Conservation (phyloP, 2,113 vertebrate genomes). For the Cricetomys ansorgei region DNA sequence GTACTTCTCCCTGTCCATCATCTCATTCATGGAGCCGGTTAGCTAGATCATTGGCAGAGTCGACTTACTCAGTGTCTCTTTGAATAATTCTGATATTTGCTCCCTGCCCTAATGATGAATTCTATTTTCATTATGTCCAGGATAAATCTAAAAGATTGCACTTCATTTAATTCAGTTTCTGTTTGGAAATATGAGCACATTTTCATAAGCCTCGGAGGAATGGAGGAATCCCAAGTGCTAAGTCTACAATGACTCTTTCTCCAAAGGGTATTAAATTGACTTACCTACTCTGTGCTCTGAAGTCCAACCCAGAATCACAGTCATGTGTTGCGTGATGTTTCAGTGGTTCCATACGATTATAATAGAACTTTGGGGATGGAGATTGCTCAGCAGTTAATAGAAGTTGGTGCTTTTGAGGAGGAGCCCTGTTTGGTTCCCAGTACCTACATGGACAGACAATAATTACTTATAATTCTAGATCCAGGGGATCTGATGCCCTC, state of each 20-base stretch:
- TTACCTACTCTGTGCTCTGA: background rate
- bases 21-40: background rate
- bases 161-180: background rate
- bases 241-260: background rate
- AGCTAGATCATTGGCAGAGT: too few species aligned
- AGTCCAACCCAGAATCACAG: background rate
- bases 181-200: background rate
- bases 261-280: background rate
- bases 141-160: conserved; percentile 10
- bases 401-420: background rate
- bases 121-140: background rate
- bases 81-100: background rate
- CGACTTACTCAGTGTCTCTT: background rate
- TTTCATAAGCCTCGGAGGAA: background rate
- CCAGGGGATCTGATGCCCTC: background rate
- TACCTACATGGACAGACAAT: too few species aligned
- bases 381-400: background rate
- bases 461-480: background rate
- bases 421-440: background rate
- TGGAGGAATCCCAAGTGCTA: background rate
- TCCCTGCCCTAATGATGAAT: background rate
- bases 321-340: background rate
- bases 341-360: background rate
- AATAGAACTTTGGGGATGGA: background rate
- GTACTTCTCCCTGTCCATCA: too few species aligned